Evolutionary conservation across 2,888 invertebrate genomes (phyloP), one percentile per base, ranked within the genome.

Genomic region (Cephus pulcher): DNA sequence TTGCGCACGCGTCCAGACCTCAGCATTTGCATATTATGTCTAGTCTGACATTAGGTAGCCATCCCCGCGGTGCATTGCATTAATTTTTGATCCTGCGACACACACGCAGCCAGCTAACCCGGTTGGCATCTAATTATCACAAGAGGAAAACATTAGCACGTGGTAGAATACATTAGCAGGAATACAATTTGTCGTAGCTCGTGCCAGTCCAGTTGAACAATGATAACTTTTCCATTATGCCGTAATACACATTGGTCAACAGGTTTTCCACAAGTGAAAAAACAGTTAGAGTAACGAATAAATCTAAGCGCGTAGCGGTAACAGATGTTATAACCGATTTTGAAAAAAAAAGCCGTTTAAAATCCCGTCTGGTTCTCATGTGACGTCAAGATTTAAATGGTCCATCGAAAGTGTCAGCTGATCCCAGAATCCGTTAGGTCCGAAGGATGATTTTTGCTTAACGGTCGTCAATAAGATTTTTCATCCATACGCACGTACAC

Each of bases 1-100:
- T 86, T 88, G 80, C 82, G 79, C 83, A 80, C 80, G 80, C 82
- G 78, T 82, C 80, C 80, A 80, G 74, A 83, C 80, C 78, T 77
- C 82, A 80, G 79, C 82, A 91, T 91, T 91, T 91, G 89, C 90
- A 91, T 91, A 90, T 90, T 88, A 88, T 86, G 89, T 86, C 87
- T 83, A 87, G 80, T 83, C 82, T 69, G 81, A 78, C 76, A 78
- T 86, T 86, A 82, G 87, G 85, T 86, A 85, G 86, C 87, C 86
- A 79, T 83, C 83, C 86, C 87, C 84, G 84, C 85, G 88, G 87
- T 88, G 88, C 88, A 88, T 89, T 88, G 88, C 89, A 90, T 91
- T 90, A 89, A 91, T 90, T 90, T 87, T 82, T 82, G 79, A 84
- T 83, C 79, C 71, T n/a, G 75, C 37, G 37, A 37, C 40, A 35